Base-by-base conservation (phyloP, 2,797 vertebrate genomes). In the Fistularia commersonii region DNA sequence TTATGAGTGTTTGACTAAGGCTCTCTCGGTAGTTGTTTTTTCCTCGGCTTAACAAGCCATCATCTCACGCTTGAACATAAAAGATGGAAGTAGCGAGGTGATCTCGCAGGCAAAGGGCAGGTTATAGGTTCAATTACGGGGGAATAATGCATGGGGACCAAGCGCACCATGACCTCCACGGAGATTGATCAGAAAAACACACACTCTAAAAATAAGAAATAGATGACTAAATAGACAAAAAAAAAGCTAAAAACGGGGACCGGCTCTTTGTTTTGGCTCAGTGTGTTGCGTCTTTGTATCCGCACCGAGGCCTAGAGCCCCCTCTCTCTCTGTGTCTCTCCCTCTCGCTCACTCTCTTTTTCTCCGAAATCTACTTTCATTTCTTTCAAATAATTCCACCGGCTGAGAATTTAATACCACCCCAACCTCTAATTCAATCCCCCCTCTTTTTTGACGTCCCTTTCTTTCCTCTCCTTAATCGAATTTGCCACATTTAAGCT, bases 401-500 rank as follows among this genome's bases (percentile, higher is more conserved):
- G 63, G 37, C 61, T 31, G 56, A 66, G 74, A 74, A 65, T 69
- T 74, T 75, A 83, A 83, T 82, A 69, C 69, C 64, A 72, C 31
- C 32, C 72, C 67, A 74, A 76, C 75, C 66, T 76, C 77, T 81
- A 78, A 86, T 82, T 86, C 77, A 80, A 86, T 82, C 84, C 77
- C 59, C 67, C 37, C 45, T 45, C 23, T 65, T 71, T 53, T 77
- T 58, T 76, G 60, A 81, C 77, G 65, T 67, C 11, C 70, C 68
- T 81, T 77, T 83, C 72, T 80, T 75, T 64, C 62, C 59, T 41
- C 42, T 51, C 68, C 49, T 81, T 83, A 86, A 88, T 88, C 85
- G 79, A 88, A 88, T 86, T 84, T 83, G 75, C 68, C 80, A 81
- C 75, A 79, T 85, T 83, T 85, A 83, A 86, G 77, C 79, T 56